A percentile compares a stretch with the other conserved stretches of the same genome.
These are phyloP conservation scores for Fregetta grallaria DNA, from an alignment of 2,113 vertebrate genomes.

Conservation along the genomic window DNA sequence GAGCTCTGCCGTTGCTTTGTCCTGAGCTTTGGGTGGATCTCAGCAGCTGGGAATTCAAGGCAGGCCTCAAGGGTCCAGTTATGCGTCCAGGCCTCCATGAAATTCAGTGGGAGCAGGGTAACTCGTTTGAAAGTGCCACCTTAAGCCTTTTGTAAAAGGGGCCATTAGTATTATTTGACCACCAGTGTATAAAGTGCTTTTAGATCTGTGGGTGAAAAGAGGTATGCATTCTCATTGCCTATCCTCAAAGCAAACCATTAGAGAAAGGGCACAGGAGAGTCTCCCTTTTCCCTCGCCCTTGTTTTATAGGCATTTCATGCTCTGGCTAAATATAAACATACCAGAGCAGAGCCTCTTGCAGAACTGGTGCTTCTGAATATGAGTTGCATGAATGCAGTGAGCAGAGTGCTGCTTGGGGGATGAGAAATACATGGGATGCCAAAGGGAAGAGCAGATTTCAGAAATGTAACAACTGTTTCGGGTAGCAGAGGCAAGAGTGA, in stretches of 20 bases:
- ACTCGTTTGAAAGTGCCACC: neutral
- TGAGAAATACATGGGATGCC: neutral
- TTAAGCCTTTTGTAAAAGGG: neutral
- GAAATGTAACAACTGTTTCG: neutral
- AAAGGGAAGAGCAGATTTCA: neutral
- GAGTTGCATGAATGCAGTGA: neutral
- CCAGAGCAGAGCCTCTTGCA: neutral
- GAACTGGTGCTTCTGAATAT: neutral
- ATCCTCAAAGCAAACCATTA: neutral
- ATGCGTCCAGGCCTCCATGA: neutral
- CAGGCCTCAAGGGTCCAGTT: neutral
- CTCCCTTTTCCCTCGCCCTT: neutral
- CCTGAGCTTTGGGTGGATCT: neutral
- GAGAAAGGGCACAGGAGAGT: neutral
- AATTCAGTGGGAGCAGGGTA: neutral
- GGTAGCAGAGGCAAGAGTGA: neutral
- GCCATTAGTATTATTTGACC: neutral
- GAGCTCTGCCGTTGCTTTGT: neutral
- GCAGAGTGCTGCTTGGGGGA: neutral
- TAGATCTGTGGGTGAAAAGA: neutral
- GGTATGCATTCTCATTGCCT: neutral
- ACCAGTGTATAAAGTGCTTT: neutral
- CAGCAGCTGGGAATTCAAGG: neutral
- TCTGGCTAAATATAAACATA: neutral
- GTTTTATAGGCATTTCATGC: neutral